These are phyloP conservation scores for Tetramorium alpestre DNA, from an alignment of 1,140 invertebrate genomes.

Conservation along the genomic window DNA sequence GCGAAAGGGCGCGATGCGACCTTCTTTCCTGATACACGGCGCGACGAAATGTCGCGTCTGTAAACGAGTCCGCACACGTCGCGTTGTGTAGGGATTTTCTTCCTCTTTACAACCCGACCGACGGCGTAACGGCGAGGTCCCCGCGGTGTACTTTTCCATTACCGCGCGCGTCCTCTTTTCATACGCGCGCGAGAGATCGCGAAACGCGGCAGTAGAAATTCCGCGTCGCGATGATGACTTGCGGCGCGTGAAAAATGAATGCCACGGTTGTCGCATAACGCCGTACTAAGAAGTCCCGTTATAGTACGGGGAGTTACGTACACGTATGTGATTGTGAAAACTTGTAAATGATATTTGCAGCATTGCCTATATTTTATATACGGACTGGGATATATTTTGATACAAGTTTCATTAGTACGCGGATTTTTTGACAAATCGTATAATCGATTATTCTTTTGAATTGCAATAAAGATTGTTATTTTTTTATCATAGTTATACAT, in stretches of 20 bases:
- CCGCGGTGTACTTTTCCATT: constrained; percentile 42
- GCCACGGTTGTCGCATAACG: constrained; percentile 1
- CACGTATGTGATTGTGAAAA: neutral
- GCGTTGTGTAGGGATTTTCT: constrained; percentile 37
- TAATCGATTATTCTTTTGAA: neutral
- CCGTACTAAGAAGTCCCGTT: neutral
- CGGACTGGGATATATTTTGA: neutral
- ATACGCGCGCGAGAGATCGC: constrained; percentile 13
- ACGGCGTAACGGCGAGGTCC: constrained; percentile 35
- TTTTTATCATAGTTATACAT: neutral
- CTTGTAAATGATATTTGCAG: neutral
- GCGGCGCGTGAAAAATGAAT: constrained; percentile 28
- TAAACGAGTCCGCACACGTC: constrained; percentile 26
- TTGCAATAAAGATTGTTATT: neutral
- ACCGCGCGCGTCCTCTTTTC: constrained; percentile 20
- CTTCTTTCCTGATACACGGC: constrained; percentile 16
- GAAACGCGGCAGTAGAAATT: constrained; percentile 18
- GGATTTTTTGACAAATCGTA: neutral
- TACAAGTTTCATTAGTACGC: neutral
- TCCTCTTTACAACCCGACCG: constrained; percentile 35
- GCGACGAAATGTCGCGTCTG: constrained; percentile 40
- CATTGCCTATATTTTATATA: neutral
- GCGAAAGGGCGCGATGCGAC: constrained; percentile 5
- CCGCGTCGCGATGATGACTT: constrained; percentile 21
- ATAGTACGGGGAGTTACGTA: neutral